phyloP scores from a whole-genome alignment of 2,888 invertebrate species.

The Trissonchulus sp. region DNA sequence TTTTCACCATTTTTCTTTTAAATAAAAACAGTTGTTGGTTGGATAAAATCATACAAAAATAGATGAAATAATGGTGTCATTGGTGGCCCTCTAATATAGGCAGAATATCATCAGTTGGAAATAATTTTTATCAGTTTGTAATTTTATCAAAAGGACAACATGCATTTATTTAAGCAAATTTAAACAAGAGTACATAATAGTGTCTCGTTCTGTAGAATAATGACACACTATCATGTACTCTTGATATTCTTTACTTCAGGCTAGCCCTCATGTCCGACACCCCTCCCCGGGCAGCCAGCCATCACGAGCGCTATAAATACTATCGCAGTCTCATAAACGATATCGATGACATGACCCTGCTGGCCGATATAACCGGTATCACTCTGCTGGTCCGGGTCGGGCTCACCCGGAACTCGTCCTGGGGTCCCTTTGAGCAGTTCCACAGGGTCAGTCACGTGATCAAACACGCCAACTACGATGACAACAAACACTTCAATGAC shows the following conservation, averaged over 20 bases:
- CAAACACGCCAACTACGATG: conserved; percentile 26
- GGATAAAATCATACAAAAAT: too few species aligned
- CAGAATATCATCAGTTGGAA: too few species aligned
- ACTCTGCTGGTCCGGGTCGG: conserved; percentile 13
- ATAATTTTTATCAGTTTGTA: too few species aligned
- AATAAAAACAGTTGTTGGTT: too few species aligned
- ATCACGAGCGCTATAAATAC: background rate
- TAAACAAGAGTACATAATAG: too few species aligned
- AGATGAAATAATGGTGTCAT: too few species aligned
- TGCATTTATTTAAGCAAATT: too few species aligned
- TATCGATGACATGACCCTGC: conserved; percentile 13
- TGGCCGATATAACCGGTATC: conserved; percentile 22
- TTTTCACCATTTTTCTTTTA: too few species aligned
- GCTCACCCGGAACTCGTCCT: conserved; percentile 26
- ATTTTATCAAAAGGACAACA: too few species aligned
- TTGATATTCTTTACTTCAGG: background rate
- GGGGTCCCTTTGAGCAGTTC: conserved; percentile 26
- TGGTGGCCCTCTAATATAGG: too few species aligned
- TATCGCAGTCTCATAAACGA: background rate
- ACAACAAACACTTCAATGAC: conserved; percentile 10
- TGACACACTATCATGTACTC: too few species aligned
- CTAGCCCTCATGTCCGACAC: background rate
- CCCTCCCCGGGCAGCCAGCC: background rate
- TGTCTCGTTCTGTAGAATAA: too few species aligned
- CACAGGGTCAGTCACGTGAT: conserved; percentile 24